phyloP scores from a whole-genome alignment of 2,888 invertebrate genomes.

The Seladonia tumulorum region DNA sequence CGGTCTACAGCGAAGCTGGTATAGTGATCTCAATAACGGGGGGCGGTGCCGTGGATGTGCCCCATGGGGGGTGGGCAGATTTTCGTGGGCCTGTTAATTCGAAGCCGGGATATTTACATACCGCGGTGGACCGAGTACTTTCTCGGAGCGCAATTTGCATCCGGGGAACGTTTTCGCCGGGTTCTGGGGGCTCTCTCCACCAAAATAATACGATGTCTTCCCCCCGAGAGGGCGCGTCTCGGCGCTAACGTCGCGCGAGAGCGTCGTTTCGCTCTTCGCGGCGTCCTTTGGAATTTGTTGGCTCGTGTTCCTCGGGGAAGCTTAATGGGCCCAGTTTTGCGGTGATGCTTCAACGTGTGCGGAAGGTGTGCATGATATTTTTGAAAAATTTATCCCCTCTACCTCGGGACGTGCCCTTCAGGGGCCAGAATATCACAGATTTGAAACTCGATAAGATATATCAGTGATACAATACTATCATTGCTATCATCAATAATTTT shows the following conservation, averaged over 20 bases:
- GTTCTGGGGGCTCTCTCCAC: slow-evolving; percentile 20
- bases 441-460: too few species aligned
- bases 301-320: neutral
- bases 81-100: slow-evolving; percentile 29
- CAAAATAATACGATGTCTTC: slow-evolving; percentile 50
- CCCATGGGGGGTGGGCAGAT: slow-evolving; percentile 7
- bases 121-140: slow-evolving; percentile 32
- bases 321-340: too few species aligned
- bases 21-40: neutral
- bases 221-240: slow-evolving; percentile 20
- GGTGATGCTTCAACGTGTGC: too few species aligned
- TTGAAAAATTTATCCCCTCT: neutral
- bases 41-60: neutral
- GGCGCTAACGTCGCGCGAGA: neutral
- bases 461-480: too few species aligned
- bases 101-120: slow-evolving; percentile 29
- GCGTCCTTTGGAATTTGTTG: neutral
- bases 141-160: slow-evolving; percentile 42
- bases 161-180: slow-evolving; percentile 19
- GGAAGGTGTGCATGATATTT: too few species aligned
- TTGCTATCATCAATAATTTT: neutral
- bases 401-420: neutral
- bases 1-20: neutral
- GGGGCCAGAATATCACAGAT: neutral
- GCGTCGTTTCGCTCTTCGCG: neutral